Evolutionary conservation across 2,888 invertebrate genomes (phyloP), one percentile per base, ranked within the genome.

Genomic region (Tryphoninae sp.): DNA sequence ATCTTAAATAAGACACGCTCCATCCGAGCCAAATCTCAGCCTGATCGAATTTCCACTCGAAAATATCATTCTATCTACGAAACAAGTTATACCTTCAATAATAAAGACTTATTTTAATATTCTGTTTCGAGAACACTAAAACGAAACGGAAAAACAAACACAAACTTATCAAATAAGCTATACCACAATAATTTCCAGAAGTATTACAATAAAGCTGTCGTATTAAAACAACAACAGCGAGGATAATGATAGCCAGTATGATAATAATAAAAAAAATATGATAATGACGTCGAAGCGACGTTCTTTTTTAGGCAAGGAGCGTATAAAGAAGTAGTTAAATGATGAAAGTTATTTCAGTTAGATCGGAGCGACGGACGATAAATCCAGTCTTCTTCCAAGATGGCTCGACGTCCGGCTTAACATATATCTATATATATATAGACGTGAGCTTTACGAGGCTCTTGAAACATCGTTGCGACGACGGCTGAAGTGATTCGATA

Each of bases 401-500:
- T 22, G 16, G 19, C 22, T 55, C 8, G 55, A 55, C 55, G 55
- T 16, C n/a, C 45, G 45, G 13, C 9, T 13, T 45, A 7, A 45
- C 7, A 33, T 33, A 33, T 33, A 33, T 33, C 2, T 26, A 6
- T 33, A 33, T 6, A 6, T 33, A 11, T 45, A 45, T 45, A 16
- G 55, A 58, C 26, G 33, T 26, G 64, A 78, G 73, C 78, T 81
- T 81, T 81, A 78, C 74, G 78, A 81, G 68, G 53, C 53, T 65
- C 64, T 68, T 11, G 64, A 58, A 64, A 53, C 51, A 33, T 51
- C 65, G 26, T 19, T 65, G 23, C 45, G 23, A 71, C 49, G 19
- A 62, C 33, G 61, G 72, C 62, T 75, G 69, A 72, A 84, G 82
- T 82, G 81, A 82, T 83, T 84, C 78, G 85, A 84, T 84, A 81